Evolutionary conservation across 1,140 invertebrate species (phyloP).

Genomic region (Coelopa frigida): DNA sequence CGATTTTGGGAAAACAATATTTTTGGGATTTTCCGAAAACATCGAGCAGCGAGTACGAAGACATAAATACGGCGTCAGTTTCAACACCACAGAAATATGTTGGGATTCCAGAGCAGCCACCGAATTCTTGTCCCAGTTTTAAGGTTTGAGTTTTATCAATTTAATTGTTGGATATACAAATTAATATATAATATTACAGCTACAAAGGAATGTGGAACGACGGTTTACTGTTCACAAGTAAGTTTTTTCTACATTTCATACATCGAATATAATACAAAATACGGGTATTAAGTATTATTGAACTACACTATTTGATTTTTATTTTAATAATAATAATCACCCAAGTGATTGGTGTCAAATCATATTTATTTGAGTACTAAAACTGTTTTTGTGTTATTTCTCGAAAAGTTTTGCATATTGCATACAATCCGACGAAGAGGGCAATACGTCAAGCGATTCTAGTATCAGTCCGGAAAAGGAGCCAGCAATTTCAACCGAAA

Average conservation of each 20-base stretch:
- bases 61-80: background rate
- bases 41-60: conserved; percentile 5
- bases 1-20: conserved; percentile 26
- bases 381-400: conserved; percentile 12
- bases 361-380: conserved; percentile 4
- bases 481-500: conserved; percentile 3
- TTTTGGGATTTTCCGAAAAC: conserved; percentile 25
- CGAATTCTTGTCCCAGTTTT: conserved; percentile 32
- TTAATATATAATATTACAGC: conserved; percentile 6
- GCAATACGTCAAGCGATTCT: conserved; percentile 31
- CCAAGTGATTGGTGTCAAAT: background rate
- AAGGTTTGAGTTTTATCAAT: conserved; percentile 18
- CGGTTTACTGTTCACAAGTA: conserved; percentile 16
- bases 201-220: conserved; percentile 3
- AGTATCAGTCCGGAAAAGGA: background rate
- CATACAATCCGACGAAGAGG: conserved; percentile 38
- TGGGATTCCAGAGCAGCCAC: conserved; percentile 18
- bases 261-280: background rate
- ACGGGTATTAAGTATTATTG: background rate
- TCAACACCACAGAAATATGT: conserved; percentile 24
- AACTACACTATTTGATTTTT: background rate
- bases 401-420: conserved; percentile 30
- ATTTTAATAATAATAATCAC: background rate
- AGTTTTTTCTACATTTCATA: background rate
- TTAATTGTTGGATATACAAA: conserved; percentile 1